phyloP scores from a whole-genome alignment of 2,797 vertebrate species.

The Otus scops region DNA sequence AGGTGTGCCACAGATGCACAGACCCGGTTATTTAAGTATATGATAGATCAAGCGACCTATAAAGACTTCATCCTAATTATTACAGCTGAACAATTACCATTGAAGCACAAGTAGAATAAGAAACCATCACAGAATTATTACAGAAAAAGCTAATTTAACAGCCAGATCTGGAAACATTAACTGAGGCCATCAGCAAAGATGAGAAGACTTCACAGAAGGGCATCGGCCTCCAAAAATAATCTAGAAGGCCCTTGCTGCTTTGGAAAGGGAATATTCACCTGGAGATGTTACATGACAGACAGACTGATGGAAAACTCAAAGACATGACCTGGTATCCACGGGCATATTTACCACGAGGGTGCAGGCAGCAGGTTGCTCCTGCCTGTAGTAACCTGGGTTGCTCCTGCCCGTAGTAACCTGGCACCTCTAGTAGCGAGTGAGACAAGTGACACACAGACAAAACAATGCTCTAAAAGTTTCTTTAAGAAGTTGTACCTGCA shows the following conservation, averaged over 20 bases:
- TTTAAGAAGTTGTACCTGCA: neutral
- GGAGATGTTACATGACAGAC: neutral
- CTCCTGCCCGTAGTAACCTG: neutral
- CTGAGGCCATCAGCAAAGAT: neutral
- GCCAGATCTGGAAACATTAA: neutral
- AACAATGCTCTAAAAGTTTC: neutral
- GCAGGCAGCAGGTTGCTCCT: neutral
- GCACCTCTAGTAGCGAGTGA: accelerated
- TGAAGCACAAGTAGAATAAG: neutral
- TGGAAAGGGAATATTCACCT: neutral
- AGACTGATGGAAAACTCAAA: neutral
- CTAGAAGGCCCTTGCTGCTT: accelerated
- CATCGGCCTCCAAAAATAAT: neutral
- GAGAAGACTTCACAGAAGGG: neutral
- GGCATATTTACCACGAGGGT: neutral
- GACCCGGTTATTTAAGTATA: neutral
- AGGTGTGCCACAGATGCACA: neutral
- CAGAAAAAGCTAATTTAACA: neutral
- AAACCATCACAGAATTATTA: neutral
- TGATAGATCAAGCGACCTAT: neutral
- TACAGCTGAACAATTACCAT: neutral
- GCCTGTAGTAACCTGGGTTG: neutral
- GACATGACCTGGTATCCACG: accelerated
- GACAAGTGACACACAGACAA: accelerated
- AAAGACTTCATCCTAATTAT: neutral